phyloP scores from a whole-genome alignment of 2,113 vertebrate species.

The Equus quagga region DNA sequence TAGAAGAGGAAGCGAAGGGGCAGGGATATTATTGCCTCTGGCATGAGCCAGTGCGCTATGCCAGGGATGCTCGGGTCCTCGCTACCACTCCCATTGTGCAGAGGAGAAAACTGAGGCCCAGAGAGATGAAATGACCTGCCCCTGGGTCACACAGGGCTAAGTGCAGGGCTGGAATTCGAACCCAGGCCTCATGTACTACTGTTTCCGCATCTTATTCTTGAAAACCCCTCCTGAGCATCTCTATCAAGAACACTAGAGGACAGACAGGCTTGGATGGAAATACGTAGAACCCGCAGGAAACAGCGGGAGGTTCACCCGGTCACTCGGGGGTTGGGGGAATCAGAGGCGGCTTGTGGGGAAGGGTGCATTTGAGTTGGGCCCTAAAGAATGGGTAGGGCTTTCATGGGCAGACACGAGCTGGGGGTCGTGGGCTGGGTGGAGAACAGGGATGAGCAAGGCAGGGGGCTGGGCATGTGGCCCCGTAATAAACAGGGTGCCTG shows the following conservation, averaged over 20 bases:
- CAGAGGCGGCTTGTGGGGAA: not conserved
- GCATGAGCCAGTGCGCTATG: rapidly evolving
- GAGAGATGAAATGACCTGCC: not conserved
- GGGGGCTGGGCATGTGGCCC: rapidly evolving
- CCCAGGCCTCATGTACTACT: not conserved
- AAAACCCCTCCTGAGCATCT: not conserved
- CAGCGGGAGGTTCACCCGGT: too few species aligned
- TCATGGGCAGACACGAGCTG: not conserved
- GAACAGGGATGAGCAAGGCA: not conserved
- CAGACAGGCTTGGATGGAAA: not conserved
- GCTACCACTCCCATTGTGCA: not conserved
- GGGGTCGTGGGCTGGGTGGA: not conserved
- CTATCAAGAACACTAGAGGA: not conserved
- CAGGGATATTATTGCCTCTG: not conserved
- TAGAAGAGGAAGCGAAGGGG: not conserved
- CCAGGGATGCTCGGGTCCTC: not conserved
- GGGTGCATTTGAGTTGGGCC: not conserved
- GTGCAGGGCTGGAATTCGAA: not conserved
- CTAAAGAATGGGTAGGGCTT: not conserved
- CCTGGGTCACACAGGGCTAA: not conserved
- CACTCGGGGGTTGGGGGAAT: not conserved
- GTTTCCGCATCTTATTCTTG: not conserved
- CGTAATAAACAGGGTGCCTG: rapidly evolving
- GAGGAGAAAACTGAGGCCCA: not conserved
- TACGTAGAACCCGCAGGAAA: not conserved